A percentile compares a stretch with the other conserved stretches of the same genome.
These are phyloP conservation scores for Apocheima hispidaria DNA, from an alignment of 2,888 invertebrate genomes.

Conservation along the genomic window DNA sequence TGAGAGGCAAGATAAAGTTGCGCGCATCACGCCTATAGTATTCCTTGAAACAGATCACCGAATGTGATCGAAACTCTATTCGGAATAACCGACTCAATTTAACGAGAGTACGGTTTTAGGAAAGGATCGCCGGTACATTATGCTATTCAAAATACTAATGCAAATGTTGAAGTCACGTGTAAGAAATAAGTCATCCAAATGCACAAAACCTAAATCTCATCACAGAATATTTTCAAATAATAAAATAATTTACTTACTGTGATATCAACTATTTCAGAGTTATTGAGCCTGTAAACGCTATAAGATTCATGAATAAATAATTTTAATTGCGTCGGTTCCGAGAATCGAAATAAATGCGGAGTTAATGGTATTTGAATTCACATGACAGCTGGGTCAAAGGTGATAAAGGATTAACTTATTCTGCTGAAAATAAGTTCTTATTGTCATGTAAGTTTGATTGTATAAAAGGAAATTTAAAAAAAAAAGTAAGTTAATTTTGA, in stretches of 20 bases:
- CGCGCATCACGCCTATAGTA: no score
- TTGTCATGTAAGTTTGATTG: background rate
- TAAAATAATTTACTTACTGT: no score
- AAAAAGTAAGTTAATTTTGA: background rate
- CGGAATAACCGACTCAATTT: no score
- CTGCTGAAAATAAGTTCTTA: background rate
- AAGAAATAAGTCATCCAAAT: conserved; percentile 10
- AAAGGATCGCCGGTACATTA: no score
- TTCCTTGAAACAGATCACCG: no score
- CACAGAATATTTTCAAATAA: background rate
- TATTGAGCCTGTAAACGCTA: conserved; percentile 17
- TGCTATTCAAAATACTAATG: background rate
- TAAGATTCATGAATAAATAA: conserved; percentile 34
- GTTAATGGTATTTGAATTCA: conserved; percentile 32
- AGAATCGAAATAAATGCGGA: conserved; percentile 28
- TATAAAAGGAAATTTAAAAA: no score
- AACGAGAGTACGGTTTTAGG: no score
- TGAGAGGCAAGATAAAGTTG: no score
- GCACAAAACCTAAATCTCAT: background rate
- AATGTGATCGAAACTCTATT: no score
- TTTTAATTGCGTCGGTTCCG: conserved; percentile 23
- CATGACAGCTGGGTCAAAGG: conserved; percentile 14
- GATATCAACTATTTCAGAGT: background rate
- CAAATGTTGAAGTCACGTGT: background rate
- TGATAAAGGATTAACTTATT: conserved; percentile 10